Conservation (phyloP, 2,113 vertebrate genomes). For the Paralichthys olivaceus region DNA sequence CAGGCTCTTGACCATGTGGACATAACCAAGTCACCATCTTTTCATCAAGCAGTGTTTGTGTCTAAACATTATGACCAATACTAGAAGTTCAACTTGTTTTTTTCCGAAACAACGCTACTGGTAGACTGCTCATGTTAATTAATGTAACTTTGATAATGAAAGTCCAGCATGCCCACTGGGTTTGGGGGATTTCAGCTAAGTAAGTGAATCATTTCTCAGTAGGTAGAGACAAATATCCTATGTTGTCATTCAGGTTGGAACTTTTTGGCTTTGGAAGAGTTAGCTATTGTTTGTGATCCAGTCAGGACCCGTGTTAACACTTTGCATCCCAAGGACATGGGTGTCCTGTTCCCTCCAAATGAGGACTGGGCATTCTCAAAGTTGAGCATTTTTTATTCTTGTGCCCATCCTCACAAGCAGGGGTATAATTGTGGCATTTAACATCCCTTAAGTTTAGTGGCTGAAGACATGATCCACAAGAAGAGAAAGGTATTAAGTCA, state of each 20-base stretch:
- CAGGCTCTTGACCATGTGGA: constrained; percentile 1
- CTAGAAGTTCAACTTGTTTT: too few relatives aligned
- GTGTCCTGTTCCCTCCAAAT: neutral
- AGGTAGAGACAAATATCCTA: neutral
- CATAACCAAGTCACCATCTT: neutral
- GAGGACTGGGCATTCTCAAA: neutral
- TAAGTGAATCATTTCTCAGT: too few relatives aligned
- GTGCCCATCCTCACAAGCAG: neutral
- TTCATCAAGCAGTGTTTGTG: too few relatives aligned
- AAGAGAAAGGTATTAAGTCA: neutral
- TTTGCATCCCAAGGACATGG: neutral
- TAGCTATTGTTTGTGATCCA: neutral
- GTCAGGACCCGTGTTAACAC: neutral
- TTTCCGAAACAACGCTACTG: neutral
- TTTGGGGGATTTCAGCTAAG: neutral
- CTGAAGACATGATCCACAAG: neutral
- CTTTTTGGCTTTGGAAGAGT: neutral
- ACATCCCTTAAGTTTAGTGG: neutral
- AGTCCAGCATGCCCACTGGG: neutral
- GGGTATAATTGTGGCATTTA: neutral
- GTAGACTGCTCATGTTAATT: neutral
- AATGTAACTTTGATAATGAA: neutral
- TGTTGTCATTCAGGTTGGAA: neutral
- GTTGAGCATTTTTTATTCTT: neutral
- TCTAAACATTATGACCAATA: too few relatives aligned